phyloP scores from a whole-genome alignment of 2,113 vertebrate species.

The Riparia riparia region DNA sequence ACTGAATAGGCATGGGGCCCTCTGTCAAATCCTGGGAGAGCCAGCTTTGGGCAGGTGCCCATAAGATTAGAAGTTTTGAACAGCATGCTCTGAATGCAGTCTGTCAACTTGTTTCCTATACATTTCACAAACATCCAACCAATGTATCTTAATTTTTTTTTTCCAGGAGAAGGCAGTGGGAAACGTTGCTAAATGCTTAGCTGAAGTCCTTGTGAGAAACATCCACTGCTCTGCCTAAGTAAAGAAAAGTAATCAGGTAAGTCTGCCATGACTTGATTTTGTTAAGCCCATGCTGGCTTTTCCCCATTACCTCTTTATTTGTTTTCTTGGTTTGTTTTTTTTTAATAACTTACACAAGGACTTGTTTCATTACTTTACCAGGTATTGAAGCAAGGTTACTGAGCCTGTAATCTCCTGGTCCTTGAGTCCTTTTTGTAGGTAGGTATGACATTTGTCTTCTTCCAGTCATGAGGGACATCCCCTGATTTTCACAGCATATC shows the following conservation, averaged over 20 bases:
- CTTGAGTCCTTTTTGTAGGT: background rate
- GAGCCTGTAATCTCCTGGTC: background rate
- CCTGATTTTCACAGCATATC: background rate
- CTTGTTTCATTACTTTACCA: background rate
- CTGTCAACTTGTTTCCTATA: background rate
- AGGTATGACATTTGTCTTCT: background rate
- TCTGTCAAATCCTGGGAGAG: background rate
- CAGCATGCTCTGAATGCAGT: background rate
- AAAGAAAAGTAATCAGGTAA: background rate
- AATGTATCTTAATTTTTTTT: background rate
- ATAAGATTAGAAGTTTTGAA: background rate
- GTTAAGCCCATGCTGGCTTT: background rate
- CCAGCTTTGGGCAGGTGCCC: background rate
- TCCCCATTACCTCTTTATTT: background rate
- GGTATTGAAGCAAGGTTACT: background rate
- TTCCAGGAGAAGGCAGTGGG: background rate
- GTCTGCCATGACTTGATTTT: background rate
- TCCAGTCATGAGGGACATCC: background rate
- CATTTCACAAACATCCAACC: background rate
- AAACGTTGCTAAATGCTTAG: background rate
- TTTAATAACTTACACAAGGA: background rate
- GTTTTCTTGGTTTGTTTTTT: background rate
- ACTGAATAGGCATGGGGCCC: rapidly evolving
- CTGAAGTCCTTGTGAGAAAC: background rate
- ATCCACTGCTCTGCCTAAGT: background rate